A percentile compares a stretch with the other conserved stretches of the same genome.
Conservation (phyloP, 1,140 invertebrate genomes). For the Lordiphosa clarofinis region DNA sequence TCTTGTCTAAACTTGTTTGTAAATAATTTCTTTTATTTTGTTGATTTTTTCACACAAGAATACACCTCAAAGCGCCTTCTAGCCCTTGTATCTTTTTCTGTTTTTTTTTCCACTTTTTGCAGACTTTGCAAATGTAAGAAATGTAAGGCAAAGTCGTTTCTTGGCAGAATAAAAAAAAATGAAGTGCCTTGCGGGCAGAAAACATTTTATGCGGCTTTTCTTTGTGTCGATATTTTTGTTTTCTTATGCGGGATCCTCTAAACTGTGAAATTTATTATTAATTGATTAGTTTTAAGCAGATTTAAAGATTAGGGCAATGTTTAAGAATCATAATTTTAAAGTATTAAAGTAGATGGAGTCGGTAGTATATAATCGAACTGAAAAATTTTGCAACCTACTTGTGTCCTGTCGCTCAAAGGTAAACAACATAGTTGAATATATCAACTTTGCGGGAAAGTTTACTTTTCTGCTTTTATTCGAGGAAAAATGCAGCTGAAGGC, state of each 20-base stretch:
- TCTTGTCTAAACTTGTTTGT: slow-evolving; percentile 76
- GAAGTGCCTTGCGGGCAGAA: slow-evolving; percentile 56
- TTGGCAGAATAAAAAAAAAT: slow-evolving; percentile 27
- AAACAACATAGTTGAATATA: no score
- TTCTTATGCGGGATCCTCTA: slow-evolving; percentile 17
- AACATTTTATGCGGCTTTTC: slow-evolving; percentile 33
- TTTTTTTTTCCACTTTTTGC: slow-evolving; percentile 52
- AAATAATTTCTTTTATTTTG: slow-evolving; percentile 78
- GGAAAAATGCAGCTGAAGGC: no score
- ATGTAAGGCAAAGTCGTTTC: slow-evolving; percentile 42
- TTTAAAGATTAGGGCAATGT: slow-evolving; percentile 49
- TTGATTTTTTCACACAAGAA: slow-evolving; percentile 74
- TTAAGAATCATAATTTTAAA: no score
- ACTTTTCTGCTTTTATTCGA: no score
- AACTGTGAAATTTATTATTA: slow-evolving; percentile 65
- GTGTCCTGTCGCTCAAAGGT: no score
- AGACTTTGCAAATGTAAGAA: slow-evolving; percentile 57
- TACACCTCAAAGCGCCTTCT: slow-evolving; percentile 68
- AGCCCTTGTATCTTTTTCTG: slow-evolving; percentile 23
- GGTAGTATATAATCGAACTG: no score
- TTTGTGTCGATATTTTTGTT: slow-evolving; percentile 24
- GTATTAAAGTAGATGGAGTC: no score
- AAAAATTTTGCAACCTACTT: no score
- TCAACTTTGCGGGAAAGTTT: neutral
- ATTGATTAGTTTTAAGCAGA: slow-evolving; percentile 71